Evolutionary conservation across 2,888 invertebrate species (phyloP).

Genomic region (Drosophila cracens): DNA sequence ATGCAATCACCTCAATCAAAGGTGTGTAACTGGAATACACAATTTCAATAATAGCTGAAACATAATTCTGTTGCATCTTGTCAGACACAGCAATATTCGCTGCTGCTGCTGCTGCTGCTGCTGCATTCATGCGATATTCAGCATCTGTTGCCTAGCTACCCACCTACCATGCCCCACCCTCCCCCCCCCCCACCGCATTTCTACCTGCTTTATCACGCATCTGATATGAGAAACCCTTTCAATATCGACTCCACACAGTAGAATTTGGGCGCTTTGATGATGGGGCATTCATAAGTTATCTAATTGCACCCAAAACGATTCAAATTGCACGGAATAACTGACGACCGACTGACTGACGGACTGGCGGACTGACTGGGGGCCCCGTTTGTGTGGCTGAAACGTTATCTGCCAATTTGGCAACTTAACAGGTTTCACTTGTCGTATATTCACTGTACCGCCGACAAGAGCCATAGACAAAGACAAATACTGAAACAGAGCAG

Average conservation of each 20-base stretch:
- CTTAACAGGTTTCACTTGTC: constrained; percentile 29
- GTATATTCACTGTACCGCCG: background rate
- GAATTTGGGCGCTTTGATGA: background rate
- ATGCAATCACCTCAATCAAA: background rate
- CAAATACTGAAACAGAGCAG: background rate
- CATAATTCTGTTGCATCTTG: background rate
- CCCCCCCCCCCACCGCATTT: too few species aligned
- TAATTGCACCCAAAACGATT: background rate
- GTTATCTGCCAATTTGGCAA: constrained; percentile 25
- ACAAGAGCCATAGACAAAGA: background rate
- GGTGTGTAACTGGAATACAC: background rate
- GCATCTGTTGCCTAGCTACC: background rate
- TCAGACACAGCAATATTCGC: background rate
- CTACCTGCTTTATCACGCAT: background rate
- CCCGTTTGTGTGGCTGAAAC: constrained; percentile 1
- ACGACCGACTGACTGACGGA: background rate
- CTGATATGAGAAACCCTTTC: background rate
- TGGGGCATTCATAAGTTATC: constrained; percentile 10
- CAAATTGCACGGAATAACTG: background rate
- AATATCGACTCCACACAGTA: background rate
- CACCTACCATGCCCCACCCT: background rate
- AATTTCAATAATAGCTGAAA: background rate
- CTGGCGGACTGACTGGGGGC: background rate
- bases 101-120: too few species aligned
- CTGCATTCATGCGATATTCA: too few species aligned